Evolutionary conservation across 2,113 vertebrate genomes (phyloP).

Genomic region (Acanthochromis polyacanthus): DNA sequence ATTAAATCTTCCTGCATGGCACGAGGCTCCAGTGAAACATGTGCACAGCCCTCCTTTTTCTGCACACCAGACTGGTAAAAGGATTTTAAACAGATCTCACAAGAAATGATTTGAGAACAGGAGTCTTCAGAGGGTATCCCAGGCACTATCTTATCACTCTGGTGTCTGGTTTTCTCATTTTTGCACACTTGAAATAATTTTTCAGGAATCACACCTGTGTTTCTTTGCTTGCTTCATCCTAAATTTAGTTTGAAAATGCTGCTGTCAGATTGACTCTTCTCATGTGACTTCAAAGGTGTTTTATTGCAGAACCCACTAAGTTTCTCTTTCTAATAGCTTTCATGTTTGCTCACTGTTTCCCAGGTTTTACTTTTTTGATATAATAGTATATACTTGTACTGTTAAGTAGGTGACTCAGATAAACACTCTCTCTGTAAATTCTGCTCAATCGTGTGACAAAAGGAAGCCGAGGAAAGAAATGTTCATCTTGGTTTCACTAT

Average conservation of each 20-base stretch:
- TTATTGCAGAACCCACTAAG: too few relatives aligned
- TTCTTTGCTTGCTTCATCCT: not conserved
- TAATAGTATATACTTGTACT: not conserved
- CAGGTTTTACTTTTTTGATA: not conserved
- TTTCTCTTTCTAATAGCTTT: too few relatives aligned
- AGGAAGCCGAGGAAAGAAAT: too few relatives aligned
- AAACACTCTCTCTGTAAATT: too few relatives aligned
- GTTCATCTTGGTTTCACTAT: too few relatives aligned
- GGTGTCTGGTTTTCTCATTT: not conserved
- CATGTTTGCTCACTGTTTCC: not conserved
- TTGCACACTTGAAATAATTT: not conserved
- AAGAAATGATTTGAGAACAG: conserved; percentile 14
- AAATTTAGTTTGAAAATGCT: not conserved
- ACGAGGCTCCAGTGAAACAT: conserved; percentile 23
- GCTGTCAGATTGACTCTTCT: not conserved
- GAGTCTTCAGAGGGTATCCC: not conserved
- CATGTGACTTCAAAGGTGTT: too few relatives aligned
- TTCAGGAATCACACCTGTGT: not conserved
- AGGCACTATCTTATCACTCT: not conserved
- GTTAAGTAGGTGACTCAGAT: too few relatives aligned
- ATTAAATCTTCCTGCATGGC: conserved; percentile 58
- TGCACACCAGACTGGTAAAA: conserved; percentile 16
- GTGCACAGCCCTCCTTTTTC: conserved; percentile 20
- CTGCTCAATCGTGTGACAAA: too few relatives aligned
- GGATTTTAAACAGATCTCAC: conserved; percentile 7